Base-by-base conservation (phyloP, 2,888 invertebrate genomes). In the Lypha dubia region DNA sequence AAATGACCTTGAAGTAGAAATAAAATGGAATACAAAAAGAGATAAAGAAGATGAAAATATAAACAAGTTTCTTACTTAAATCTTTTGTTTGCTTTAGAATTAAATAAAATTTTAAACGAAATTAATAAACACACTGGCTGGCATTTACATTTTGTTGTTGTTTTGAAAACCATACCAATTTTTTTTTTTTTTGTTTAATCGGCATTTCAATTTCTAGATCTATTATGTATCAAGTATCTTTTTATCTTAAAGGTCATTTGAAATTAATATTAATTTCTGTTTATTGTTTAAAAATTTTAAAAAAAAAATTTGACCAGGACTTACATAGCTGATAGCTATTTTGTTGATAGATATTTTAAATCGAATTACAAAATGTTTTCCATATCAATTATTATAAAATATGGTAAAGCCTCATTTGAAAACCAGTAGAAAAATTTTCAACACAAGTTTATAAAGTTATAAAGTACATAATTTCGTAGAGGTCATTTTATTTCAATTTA, bases 1-100 rank as follows among this genome's bases (percentile, higher is more conserved):
- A 68, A 73, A 76, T 68, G 80, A 73, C 84, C 84, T 80, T 84
- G 73, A 84, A 63, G 53, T 13, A 60, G 17, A 74, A 74, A 74
- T 28, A 51, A 38, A 60, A 32, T 46, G 0, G 15, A 41, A 44
- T 53, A 58, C 17, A 56, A 73, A 41, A 75, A 22, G 17, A 63
- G 20, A 51, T 28, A 6, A 22, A 68, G 17, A 63, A 35, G 4
- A 65, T 35, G 49, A 24, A 24, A 32, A 41, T 32, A n/a, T 24
- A 62, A 79, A 62, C 73, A 62, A 68, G 79, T 75, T 79, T 79
- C 63, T 70, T 63, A 56, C 38, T 70, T 49, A 41, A 83, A 38
- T 83, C 70, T 83, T 83, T 79, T 63, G 74, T 75, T 67, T 74
- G 28, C 2, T 44, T 24, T 65, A 58, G 65, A 73, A 73, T 73